Percentiles rank a stretch among this genome's conserved stretches.
Evolutionary conservation across 2,797 vertebrate species (phyloP).

Genomic region (Sebastes wilsoni): DNA sequence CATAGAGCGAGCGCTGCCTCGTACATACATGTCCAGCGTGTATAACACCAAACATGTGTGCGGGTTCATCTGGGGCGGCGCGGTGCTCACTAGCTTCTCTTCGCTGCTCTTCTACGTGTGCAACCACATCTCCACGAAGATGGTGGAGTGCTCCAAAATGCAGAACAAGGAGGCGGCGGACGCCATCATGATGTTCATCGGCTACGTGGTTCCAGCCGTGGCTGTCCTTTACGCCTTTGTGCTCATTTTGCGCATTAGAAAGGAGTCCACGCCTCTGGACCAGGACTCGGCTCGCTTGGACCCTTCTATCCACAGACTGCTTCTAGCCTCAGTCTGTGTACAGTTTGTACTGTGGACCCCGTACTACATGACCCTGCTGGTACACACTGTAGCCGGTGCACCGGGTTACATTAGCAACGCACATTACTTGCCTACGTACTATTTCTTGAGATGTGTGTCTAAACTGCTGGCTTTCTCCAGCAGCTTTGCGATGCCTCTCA

Average conservation of each 20-base stretch:
- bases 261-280: slow-evolving; percentile 92
- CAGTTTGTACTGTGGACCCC: slow-evolving; percentile 97
- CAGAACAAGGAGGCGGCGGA: slow-evolving; percentile 94
- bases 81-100: slow-evolving; percentile 96
- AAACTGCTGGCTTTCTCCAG: slow-evolving; percentile 93
- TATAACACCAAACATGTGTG: slow-evolving; percentile 98
- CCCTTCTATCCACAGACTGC: slow-evolving; percentile 90
- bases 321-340: slow-evolving; percentile 91
- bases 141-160: slow-evolving; percentile 95
- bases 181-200: slow-evolving; percentile 94
- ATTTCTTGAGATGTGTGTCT: slow-evolving; percentile 87
- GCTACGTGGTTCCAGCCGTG: slow-evolving; percentile 90
- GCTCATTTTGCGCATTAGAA: slow-evolving; percentile 90
- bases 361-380: slow-evolving; percentile 91
- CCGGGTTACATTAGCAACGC: slow-evolving; percentile 73
- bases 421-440: slow-evolving; percentile 78
- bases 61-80: slow-evolving; percentile 97
- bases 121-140: slow-evolving; percentile 93
- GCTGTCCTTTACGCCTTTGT: slow-evolving; percentile 91
- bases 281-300: slow-evolving; percentile 91
- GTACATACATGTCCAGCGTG: slow-evolving; percentile 97
- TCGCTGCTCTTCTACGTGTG: slow-evolving; percentile 97
- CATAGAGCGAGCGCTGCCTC: slow-evolving; percentile 93
- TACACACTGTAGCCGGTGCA: slow-evolving; percentile 86
- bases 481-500: slow-evolving; percentile 92